Evolutionary conservation across 2,888 invertebrate species (phyloP).

Genomic region (Tenthredo mesomela): DNA sequence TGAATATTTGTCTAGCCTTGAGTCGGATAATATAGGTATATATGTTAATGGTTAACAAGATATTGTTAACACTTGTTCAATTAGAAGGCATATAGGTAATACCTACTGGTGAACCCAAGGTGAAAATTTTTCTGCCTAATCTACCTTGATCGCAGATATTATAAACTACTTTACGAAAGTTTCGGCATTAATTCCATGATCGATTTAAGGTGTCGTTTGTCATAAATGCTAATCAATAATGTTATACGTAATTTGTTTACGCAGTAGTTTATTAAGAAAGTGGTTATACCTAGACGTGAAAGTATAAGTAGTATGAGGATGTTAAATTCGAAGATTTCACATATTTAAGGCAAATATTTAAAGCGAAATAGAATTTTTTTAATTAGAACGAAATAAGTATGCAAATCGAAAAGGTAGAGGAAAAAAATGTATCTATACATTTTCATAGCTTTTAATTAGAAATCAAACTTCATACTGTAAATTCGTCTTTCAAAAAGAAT

Average conservation of each 20-base stretch:
- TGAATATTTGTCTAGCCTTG: not conserved
- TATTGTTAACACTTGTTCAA: not conserved
- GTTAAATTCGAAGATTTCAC: not conserved
- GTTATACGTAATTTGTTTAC: conserved; percentile 15
- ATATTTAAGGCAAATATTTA: not conserved
- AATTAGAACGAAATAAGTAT: not conserved
- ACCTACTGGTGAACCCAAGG: too few relatives aligned
- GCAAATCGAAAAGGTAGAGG: not conserved
- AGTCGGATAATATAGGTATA: not conserved
- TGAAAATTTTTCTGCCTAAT: not conserved
- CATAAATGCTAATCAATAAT: conserved; percentile 2
- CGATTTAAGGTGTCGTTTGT: not conserved
- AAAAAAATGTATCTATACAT: not conserved
- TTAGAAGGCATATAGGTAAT: too few relatives aligned
- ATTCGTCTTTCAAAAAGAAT: too few relatives aligned
- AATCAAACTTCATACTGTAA: not conserved
- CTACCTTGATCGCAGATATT: not conserved
- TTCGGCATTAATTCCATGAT: not conserved
- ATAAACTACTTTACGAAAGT: not conserved
- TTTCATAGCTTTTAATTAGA: not conserved
- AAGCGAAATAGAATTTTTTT: not conserved
- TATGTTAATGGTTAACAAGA: not conserved
- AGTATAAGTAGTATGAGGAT: not conserved
- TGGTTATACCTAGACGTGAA: not conserved
- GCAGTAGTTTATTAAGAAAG: conserved; percentile 6